Conservation (phyloP, 1,140 invertebrate genomes). For the Nebria ingens region DNA sequence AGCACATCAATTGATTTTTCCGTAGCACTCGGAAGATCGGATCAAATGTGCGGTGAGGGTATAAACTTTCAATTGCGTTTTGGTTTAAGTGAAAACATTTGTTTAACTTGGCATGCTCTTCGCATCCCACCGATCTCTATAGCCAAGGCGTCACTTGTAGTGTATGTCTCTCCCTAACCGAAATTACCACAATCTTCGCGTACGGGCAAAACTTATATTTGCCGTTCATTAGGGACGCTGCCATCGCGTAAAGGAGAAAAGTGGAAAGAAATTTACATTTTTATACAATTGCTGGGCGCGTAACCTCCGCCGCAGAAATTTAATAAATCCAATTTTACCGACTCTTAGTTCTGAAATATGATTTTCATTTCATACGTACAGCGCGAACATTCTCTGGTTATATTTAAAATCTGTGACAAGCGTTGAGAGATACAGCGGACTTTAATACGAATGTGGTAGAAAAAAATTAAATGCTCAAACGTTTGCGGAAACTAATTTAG, state of each 20-base stretch:
- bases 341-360: slow-evolving; percentile 5
- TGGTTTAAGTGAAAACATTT: not conserved
- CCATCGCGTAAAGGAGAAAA: not conserved
- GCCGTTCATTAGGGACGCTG: not conserved
- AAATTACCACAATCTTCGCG: not conserved
- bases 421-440: no score
- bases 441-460: no score
- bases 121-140: not conserved
- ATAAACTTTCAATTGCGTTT: not conserved
- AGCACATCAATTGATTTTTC: not conserved
- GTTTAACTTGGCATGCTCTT: not conserved
- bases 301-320: not conserved
- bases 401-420: slow-evolving; percentile 4
- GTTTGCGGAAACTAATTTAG: no score
- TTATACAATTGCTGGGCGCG: slow-evolving; percentile 3
- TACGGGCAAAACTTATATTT: slow-evolving; percentile 2
- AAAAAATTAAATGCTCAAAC: no score
- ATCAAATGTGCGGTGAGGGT: not conserved
- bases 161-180: not conserved
- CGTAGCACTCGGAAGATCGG: not conserved
- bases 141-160: not conserved
- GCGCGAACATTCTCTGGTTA: slow-evolving; percentile 2
- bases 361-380: slow-evolving; percentile 5
- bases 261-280: slow-evolving; percentile 5
- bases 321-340: slow-evolving; percentile 9